These are phyloP conservation scores for Drosophila saltans DNA, from an alignment of 1,140 invertebrate species.

Conservation along the genomic window DNA sequence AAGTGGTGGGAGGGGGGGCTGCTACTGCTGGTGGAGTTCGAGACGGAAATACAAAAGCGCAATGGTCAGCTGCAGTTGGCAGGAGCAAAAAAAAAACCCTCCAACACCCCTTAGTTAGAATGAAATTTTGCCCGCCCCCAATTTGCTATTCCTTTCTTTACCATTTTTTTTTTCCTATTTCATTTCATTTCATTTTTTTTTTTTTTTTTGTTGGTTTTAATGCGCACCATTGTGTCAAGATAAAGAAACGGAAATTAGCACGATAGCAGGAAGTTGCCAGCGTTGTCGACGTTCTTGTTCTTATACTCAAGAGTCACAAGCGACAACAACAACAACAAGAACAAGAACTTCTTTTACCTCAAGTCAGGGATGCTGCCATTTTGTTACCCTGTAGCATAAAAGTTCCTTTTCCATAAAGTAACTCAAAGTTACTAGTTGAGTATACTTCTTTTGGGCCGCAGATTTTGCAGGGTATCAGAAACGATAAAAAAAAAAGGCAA, in stretches of 20 bases:
- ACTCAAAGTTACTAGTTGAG: no score
- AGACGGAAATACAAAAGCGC: conserved; percentile 74
- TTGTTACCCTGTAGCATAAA: background rate
- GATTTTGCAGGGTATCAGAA: background rate
- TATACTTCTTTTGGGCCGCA: no score
- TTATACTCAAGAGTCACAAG: conserved; percentile 37
- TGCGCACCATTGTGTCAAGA: conserved; percentile 83
- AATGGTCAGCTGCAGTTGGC: conserved; percentile 63
- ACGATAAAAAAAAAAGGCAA: conserved; percentile 3
- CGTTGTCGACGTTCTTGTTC: conserved; percentile 69
- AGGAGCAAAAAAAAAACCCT: background rate
- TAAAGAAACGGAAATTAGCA: conserved; percentile 83
- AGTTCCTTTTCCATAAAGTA: no score
- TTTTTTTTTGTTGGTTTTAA: conserved; percentile 67
- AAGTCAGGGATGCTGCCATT: conserved; percentile 20
- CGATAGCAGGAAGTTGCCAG: conserved; percentile 83
- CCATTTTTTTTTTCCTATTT: conserved; percentile 16
- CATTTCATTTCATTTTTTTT: conserved; percentile 1
- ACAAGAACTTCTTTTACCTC: background rate
- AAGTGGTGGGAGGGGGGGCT: background rate
- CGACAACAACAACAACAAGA: conserved; percentile 25
- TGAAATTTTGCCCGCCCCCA: conserved; percentile 48
- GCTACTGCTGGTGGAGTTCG: background rate
- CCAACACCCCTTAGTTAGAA: conserved; percentile 55
- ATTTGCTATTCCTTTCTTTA: conserved; percentile 4